Base-by-base conservation (phyloP, 2,113 vertebrate genomes). In the Fregata magnificens region DNA sequence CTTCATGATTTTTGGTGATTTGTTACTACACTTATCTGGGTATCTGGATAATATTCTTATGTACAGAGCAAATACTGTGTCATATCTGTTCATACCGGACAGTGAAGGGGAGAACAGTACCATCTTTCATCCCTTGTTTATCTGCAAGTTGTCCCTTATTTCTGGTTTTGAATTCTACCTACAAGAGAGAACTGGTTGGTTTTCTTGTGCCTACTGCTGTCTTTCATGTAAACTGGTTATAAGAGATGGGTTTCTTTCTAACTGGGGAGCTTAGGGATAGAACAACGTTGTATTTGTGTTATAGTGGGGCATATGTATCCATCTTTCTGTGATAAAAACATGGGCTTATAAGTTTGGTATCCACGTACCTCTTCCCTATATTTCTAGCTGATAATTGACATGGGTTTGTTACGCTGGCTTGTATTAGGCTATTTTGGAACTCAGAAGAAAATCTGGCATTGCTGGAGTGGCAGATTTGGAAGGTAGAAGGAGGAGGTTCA, bases 271-370 rank as follows among this genome's bases (percentile, higher is more conserved):
- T 66, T 53, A 65, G 42, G 52, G 32, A 70, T 16, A 63, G n/a
- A 73, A 45, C 34, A 63, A 38, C 11, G 28, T 74, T 32, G 5
- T 82, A n/a, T 72, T 77, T 80, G 45, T 62, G 11, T 62, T 80
- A 17, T 4, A 31, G 15, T 22, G 59, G 19, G 9, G 4, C 18
- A 22, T 72, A 36, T 0, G 0, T n/a, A 7, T 56, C 55, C 25
- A 16, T 52, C 62, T 44, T 77, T 61, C 32, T 58, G 20, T 45
- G 7, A 22, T 78, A 55, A 10, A 70, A 79, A 69, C 10, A 10
- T 40, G 21, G 55, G 6, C 29, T 70, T 24, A 9, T 7, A 17
- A 40, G 14, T 74, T 78, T 73, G 32, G 26, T 86, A 50, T 65
- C 49, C 49, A 49, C 34, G 14, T 86, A 44, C 11, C 53, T 69